phyloP scores from a whole-genome alignment of 2,113 vertebrate species.

The Pipra filicauda region DNA sequence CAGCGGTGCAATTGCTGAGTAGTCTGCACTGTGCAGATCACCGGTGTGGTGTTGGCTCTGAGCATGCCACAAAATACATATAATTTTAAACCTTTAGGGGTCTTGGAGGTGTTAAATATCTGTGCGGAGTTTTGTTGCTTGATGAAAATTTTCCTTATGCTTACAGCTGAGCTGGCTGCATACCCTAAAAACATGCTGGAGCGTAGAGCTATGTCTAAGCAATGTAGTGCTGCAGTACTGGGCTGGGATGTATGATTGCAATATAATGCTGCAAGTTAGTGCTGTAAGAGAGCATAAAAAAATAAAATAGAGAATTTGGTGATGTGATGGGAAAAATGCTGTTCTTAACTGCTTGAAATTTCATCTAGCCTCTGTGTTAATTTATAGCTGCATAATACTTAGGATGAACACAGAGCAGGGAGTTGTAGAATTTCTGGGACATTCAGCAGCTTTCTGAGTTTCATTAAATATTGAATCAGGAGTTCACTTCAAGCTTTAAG shows the following conservation, averaged over 20 bases:
- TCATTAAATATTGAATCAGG: conserved; percentile 53
- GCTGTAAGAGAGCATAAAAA: background rate
- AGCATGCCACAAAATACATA: background rate
- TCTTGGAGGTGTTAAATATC: conserved; percentile 39
- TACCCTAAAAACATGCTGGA: conserved; percentile 46
- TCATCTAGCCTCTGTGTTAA: background rate
- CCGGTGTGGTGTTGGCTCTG: background rate
- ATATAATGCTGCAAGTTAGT: conserved; percentile 29
- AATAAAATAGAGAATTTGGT: background rate
- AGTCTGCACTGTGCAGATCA: background rate
- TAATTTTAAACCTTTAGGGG: conserved; percentile 36
- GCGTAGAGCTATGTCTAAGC: background rate
- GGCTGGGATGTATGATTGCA: background rate
- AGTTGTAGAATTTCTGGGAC: conserved; percentile 12
- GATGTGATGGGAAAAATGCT: background rate
- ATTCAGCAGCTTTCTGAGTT: conserved; percentile 28
- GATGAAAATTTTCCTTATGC: conserved; percentile 23
- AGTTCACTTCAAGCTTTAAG: conserved; percentile 25
- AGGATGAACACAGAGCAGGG: background rate
- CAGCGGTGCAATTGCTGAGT: background rate
- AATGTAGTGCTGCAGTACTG: conserved; percentile 2
- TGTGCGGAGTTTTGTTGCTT: conserved; percentile 44
- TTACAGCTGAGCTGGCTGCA: conserved; percentile 50
- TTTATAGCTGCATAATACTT: conserved; percentile 31
- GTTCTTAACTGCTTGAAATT: conserved; percentile 40